These are phyloP conservation scores for Glossophaga mutica DNA, from an alignment of 2,797 vertebrate genomes.

Conservation along the genomic window DNA sequence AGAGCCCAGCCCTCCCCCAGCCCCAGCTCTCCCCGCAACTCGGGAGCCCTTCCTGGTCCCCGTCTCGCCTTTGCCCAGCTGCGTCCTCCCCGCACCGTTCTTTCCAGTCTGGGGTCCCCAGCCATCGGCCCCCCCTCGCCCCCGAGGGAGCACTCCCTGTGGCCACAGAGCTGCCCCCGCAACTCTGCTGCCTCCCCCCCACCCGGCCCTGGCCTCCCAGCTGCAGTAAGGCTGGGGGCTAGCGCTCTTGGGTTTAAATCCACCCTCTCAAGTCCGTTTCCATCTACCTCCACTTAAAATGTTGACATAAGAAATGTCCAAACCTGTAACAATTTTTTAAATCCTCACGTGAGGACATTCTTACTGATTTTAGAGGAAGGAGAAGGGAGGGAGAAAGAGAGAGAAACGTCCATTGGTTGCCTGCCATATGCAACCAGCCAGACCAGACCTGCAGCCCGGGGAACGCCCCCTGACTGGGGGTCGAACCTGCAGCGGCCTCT, in stretches of 20 bases:
- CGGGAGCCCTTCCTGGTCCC: not conserved
- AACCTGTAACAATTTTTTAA: not conserved
- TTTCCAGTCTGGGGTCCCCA: not conserved
- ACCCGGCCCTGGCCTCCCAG: accelerated
- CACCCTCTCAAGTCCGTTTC: not conserved
- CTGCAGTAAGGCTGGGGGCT: not conserved
- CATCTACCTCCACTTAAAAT: not conserved
- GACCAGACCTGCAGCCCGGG: too few species aligned
- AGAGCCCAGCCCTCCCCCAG: accelerated
- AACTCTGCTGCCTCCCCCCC: not conserved
- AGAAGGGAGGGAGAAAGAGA: too few species aligned
- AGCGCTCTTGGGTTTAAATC: not conserved
- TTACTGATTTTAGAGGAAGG: too few species aligned
- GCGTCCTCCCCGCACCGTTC: not conserved
- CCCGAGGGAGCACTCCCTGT: accelerated
- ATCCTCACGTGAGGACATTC: too few species aligned
- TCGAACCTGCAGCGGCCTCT: too few species aligned
- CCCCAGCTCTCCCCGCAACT: not conserved
- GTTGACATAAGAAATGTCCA: not conserved
- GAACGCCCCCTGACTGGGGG: too few species aligned
- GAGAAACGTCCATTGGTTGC: too few species aligned
- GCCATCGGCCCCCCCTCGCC: accelerated
- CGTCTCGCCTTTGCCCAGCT: not conserved
- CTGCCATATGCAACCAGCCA: too few species aligned
- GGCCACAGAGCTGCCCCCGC: not conserved